These are phyloP conservation scores for Lycorma delicatula DNA, from an alignment of 1,140 invertebrate species.

Conservation along the genomic window DNA sequence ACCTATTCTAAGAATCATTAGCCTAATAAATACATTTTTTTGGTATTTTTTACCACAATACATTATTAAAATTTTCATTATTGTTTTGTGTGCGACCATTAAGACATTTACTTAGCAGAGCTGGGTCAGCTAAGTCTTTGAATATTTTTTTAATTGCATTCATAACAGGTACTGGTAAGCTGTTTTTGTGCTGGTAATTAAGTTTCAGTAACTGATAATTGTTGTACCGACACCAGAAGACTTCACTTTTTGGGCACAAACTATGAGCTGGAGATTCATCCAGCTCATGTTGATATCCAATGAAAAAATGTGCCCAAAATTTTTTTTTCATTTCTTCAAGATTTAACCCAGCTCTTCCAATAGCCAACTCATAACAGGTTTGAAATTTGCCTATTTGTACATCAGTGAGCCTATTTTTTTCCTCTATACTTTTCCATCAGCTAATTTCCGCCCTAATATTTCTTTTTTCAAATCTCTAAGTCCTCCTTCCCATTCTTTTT, in stretches of 20 bases:
- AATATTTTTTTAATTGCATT: conserved; percentile 24
- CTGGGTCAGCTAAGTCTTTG: conserved; percentile 22
- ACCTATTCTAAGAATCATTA: too few relatives aligned
- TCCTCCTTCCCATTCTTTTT: conserved; percentile 28
- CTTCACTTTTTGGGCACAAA: conserved; percentile 21
- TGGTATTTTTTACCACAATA: conserved; percentile 24
- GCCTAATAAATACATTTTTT: too few relatives aligned
- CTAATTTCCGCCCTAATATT: conserved; percentile 12
- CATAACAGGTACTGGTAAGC: background rate
- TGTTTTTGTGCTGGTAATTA: conserved; percentile 10
- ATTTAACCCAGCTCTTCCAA: conserved; percentile 15
- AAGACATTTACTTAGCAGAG: conserved; percentile 25
- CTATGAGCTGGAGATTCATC: conserved; percentile 25
- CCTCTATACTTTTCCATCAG: conserved; percentile 7
- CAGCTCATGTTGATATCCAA: too few relatives aligned
- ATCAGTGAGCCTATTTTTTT: conserved; percentile 23
- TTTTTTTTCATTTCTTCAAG: conserved; percentile 22
- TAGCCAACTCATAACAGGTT: conserved; percentile 25
- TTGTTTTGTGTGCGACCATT: conserved; percentile 25
- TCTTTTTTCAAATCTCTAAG: conserved; percentile 15
- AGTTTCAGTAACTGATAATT: background rate
- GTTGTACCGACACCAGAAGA: conserved; percentile 22
- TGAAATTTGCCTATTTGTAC: conserved; percentile 23
- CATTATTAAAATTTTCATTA: conserved; percentile 25
- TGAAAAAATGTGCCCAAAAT: conserved; percentile 24